A percentile compares a stretch with the other conserved stretches of the same genome.
Conservation (phyloP, 2,797 vertebrate species). For the Cichlasoma orientale region DNA sequence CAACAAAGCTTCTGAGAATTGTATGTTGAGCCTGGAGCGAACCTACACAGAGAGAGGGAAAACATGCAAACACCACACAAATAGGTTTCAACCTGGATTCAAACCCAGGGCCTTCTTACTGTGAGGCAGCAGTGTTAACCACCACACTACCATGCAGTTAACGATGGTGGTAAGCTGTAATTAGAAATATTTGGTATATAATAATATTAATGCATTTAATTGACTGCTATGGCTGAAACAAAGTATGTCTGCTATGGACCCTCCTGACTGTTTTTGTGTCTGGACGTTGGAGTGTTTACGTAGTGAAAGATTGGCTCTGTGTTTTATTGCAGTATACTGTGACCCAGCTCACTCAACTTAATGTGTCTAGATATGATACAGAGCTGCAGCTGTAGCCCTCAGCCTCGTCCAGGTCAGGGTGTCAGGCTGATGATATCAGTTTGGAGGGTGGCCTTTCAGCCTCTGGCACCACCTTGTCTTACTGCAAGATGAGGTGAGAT, state of each 20-base stretch:
- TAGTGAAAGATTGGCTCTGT: conserved; percentile 16
- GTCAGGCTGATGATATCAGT: conserved; percentile 53
- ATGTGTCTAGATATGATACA: conserved; percentile 32
- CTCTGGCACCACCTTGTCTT: conserved; percentile 49
- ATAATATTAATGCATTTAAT: background rate
- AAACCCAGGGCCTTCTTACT: background rate
- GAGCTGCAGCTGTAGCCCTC: conserved; percentile 29
- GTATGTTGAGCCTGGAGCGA: no score
- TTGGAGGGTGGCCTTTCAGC: conserved; percentile 58
- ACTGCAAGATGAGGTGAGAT: conserved; percentile 39
- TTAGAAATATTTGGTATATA: background rate
- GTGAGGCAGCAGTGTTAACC: background rate
- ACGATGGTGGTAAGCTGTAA: no score
- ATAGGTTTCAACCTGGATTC: background rate
- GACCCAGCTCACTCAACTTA: conserved; percentile 26
- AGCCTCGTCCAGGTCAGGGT: conserved; percentile 42
- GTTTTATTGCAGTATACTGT: conserved; percentile 5
- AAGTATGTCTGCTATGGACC: background rate
- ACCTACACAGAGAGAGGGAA: background rate
- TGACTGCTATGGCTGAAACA: background rate
- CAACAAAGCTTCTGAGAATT: no score
- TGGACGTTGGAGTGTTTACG: background rate
- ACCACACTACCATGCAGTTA: background rate
- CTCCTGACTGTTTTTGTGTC: conserved; percentile 5
- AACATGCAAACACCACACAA: background rate